Evolutionary conservation across 2,888 invertebrate species (phyloP).

Genomic region (Prosopocoilus inquinatus): DNA sequence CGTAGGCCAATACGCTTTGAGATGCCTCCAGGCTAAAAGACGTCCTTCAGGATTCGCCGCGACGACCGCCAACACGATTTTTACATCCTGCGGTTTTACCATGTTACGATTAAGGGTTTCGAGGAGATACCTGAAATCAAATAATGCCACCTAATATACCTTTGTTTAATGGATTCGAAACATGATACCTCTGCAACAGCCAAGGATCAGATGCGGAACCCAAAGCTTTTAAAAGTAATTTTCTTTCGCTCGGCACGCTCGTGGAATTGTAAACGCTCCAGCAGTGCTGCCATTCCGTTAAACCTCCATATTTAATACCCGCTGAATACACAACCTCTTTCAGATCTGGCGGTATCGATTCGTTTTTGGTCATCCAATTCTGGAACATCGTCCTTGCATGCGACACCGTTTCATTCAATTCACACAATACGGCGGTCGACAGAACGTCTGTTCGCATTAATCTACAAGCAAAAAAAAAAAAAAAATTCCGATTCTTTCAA

Average conservation of each 20-base stretch:
- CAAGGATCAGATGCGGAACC: conserved; percentile 74
- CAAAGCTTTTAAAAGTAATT: conserved; percentile 67
- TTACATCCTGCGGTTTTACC: conserved; percentile 69
- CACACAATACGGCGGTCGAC: conserved; percentile 70
- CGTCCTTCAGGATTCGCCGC: conserved; percentile 71
- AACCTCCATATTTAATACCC: conserved; percentile 70
- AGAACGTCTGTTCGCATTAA: conserved; percentile 71
- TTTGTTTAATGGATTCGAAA: conserved; percentile 4
- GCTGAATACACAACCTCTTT: conserved; percentile 66
- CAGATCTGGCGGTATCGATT: conserved; percentile 70
- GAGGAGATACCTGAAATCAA: conserved; percentile 63
- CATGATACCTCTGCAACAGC: conserved; percentile 68
- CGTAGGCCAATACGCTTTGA: conserved; percentile 68
- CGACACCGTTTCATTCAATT: conserved; percentile 66
- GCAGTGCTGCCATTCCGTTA: conserved; percentile 73
- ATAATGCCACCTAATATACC: not conserved
- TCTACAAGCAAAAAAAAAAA: conserved; percentile 48
- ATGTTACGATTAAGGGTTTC: conserved; percentile 68
- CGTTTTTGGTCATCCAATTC: conserved; percentile 67
- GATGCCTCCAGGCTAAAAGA: conserved; percentile 70
- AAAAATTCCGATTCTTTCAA: too few relatives aligned
- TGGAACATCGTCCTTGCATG: conserved; percentile 69
- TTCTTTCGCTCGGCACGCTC: conserved; percentile 67
- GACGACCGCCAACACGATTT: conserved; percentile 68
- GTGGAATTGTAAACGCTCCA: conserved; percentile 71